Evolutionary conservation across 64 coral and sea anemone species (phyloP).

Genomic region (Hydrozoanthus tunicans): DNA sequence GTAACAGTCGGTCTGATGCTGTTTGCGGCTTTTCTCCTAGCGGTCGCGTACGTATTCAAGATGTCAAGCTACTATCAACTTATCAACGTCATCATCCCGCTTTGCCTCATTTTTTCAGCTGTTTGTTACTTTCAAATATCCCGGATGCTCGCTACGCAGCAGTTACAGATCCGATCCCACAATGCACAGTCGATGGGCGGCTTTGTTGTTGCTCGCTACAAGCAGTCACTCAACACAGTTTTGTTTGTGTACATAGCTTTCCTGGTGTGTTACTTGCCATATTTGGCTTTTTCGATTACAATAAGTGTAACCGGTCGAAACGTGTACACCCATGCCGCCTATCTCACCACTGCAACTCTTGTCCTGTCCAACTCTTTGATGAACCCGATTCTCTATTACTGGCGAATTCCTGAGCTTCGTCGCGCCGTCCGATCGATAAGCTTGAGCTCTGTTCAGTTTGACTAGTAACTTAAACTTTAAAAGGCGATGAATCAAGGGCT

Average conservation of each 20-base stretch:
- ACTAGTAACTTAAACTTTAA: neutral
- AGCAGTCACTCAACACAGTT: slow-evolving; percentile 51
- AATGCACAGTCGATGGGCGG: neutral
- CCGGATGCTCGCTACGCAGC: slow-evolving; percentile 7
- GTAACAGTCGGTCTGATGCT: slow-evolving; percentile 14
- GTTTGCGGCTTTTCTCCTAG: neutral
- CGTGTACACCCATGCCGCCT: slow-evolving; percentile 2
- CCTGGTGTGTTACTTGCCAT: slow-evolving; percentile 48
- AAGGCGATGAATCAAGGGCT: too few species aligned
- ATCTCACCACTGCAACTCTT: slow-evolving; percentile 11
- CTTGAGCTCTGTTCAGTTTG: slow-evolving; percentile 2
- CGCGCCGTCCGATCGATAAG: slow-evolving; percentile 24
- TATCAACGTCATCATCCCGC: slow-evolving; percentile 9
- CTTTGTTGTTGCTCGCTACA: slow-evolving; percentile 20
- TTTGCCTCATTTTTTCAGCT: slow-evolving; percentile 20
- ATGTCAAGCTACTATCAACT: slow-evolving; percentile 39
- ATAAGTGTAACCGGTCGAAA: slow-evolving; percentile 27
- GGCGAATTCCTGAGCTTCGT: slow-evolving; percentile 58
- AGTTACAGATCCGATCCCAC: neutral
- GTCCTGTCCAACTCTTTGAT: slow-evolving; percentile 42
- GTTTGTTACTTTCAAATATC: slow-evolving; percentile 34
- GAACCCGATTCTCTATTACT: slow-evolving; percentile 67
- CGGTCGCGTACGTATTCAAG: slow-evolving; percentile 6
- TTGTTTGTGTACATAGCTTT: slow-evolving; percentile 50
- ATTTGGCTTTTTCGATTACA: neutral